Percentiles rank a stretch among this genome's conserved stretches.
phyloP scores from a whole-genome alignment of 1,140 invertebrate genomes.

The Hyles euphorbiae region DNA sequence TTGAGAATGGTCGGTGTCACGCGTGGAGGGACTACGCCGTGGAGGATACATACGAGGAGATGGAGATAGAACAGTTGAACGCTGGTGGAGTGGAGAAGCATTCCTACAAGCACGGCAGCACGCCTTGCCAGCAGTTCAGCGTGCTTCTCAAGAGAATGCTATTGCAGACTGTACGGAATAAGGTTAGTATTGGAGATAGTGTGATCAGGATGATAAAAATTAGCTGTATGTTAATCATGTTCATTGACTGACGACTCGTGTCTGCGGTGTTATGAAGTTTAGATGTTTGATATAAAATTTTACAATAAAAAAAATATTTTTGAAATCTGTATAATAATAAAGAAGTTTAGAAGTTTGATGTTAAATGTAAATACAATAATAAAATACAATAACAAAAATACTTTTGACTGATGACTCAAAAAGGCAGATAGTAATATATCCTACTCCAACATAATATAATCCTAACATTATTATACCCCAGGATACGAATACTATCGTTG shows the following conservation, averaged over 20 bases:
- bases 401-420: too few species aligned
- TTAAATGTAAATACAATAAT: too few species aligned
- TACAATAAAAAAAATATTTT: too few species aligned
- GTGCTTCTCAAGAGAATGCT: slow-evolving; percentile 81
- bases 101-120: slow-evolving; percentile 75
- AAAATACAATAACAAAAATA: too few species aligned
- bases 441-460: too few species aligned
- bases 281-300: neutral
- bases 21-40: slow-evolving; percentile 60
- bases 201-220: too few species aligned
- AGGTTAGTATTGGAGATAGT: slow-evolving; percentile 57
- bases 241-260: neutral
- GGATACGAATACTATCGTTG: too few species aligned
- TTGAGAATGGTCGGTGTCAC: slow-evolving; percentile 78
- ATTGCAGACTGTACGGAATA: slow-evolving; percentile 83
- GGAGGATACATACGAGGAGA: slow-evolving; percentile 21
- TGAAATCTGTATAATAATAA: too few species aligned
- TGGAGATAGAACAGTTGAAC: slow-evolving; percentile 49
- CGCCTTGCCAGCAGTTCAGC: slow-evolving; percentile 80
- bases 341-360: neutral
- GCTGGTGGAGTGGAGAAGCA: slow-evolving; percentile 52
- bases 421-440: too few species aligned
- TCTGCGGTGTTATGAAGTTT: neutral
- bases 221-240: too few species aligned
- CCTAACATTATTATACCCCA: too few species aligned